Base-by-base conservation (phyloP, 2,797 vertebrate species). In the Tauraco hartlaubi region DNA sequence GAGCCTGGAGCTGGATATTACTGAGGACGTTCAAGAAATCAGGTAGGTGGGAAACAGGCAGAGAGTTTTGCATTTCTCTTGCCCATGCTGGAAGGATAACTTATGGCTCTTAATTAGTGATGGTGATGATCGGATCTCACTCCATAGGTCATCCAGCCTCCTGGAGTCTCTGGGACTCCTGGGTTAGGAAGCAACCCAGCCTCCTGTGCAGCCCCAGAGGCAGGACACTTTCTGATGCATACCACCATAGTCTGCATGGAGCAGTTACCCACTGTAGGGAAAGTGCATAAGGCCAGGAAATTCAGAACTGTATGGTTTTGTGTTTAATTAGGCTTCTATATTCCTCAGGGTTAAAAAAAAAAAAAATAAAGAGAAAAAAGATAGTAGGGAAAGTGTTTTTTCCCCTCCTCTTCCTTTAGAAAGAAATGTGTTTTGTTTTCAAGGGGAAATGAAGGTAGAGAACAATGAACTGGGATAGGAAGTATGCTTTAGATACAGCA, bases 361-460 rank as follows among this genome's bases (percentile, higher is more conserved):
- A 63, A 41, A 41, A 39, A 39, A 39, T 11, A 39, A 39, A 39
- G 13, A 39, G 13, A 39, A 39, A 39, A 39, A 39, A 39, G 13
- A 41, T 41, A 14, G 39, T 5, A 41, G 3, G 1, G 9, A 5
- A 5, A 6, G 1, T 1, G 19, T 49, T 56, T 15, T 28, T 23
- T 0, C 9, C 9, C 11, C 6, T n/a, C 26, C 4, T 52, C 13
- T 87, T 77, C 23, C 26, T 84, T 78, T 69, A 84, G 29, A 9
- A 92, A 84, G n/a, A 66, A 55, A 49, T 3, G 1, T 7, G 3
- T 5, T 79, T 75, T 61, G 3, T 48, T 85, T 88, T 61, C 49
- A 73, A 71, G 26, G n/a, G 19, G 7, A 80, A 31, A 22, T 55
- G 25, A 75, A 88, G 5, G 9, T n/a, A 73, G 41, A 69, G 11